These are phyloP conservation scores for Tetramorium parvispinum DNA, from an alignment of 1,140 invertebrate species.

Conservation along the genomic window DNA sequence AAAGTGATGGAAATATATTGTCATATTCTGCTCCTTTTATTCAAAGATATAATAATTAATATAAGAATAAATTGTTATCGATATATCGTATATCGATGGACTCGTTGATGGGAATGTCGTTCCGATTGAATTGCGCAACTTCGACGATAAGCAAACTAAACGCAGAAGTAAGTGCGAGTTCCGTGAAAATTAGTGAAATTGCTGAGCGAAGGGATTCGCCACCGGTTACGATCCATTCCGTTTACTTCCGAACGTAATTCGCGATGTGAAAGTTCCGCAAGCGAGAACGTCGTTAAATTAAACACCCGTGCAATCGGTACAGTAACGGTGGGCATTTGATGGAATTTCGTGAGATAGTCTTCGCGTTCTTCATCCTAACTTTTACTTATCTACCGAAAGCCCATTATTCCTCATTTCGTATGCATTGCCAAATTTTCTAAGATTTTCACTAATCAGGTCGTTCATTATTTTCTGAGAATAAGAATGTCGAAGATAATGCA, in stretches of 20 bases:
- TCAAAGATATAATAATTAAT: background rate
- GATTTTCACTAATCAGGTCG: background rate
- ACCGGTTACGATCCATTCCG: background rate
- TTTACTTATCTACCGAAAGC: constrained; percentile 52
- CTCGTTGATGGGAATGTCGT: background rate
- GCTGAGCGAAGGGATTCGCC: constrained; percentile 14
- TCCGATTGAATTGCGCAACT: background rate
- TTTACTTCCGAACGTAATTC: constrained; percentile 52
- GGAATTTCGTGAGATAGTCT: constrained; percentile 68
- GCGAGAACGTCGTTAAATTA: constrained; percentile 52
- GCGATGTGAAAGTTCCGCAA: constrained; percentile 30
- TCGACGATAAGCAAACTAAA: constrained; percentile 2
- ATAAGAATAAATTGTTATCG: background rate
- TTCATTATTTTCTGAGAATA: background rate
- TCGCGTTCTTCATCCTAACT: constrained; percentile 27
- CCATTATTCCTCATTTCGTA: background rate
- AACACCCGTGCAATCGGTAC: constrained; percentile 62
- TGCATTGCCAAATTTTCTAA: background rate
- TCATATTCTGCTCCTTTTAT: background rate
- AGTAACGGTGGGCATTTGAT: constrained; percentile 67
- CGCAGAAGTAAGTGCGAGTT: background rate
- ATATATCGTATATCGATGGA: background rate
- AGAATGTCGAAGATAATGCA: background rate
- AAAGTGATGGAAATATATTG: background rate
- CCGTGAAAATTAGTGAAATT: constrained; percentile 28